Conservation (phyloP, 2,888 invertebrate genomes). For the Macrophya alboannulata region DNA sequence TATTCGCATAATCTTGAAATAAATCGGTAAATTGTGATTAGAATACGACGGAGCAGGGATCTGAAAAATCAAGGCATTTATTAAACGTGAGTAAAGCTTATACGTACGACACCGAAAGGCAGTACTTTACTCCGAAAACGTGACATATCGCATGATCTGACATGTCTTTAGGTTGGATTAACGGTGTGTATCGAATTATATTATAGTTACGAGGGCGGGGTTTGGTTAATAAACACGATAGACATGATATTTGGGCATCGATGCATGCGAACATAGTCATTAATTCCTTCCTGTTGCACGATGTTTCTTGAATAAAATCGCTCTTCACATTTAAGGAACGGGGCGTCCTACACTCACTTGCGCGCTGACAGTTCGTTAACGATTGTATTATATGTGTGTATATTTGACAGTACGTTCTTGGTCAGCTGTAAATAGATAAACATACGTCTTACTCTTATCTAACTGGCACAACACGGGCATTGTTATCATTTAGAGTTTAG, state of each 20-base stretch:
- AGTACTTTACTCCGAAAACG: slow-evolving; percentile 19
- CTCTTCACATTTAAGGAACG: slow-evolving; percentile 27
- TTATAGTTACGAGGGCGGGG: slow-evolving; percentile 33
- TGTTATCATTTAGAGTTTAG: neutral
- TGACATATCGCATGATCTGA: slow-evolving; percentile 56
- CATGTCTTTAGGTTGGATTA: slow-evolving; percentile 54
- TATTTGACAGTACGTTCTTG: neutral
- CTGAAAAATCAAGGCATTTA: slow-evolving; percentile 54
- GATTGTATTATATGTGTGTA: slow-evolving; percentile 1
- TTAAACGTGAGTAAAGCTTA: slow-evolving; percentile 68
- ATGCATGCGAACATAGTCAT: slow-evolving; percentile 27
- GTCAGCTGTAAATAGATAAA: slow-evolving; percentile 37
- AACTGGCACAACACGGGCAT: neutral
- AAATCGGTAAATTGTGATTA: slow-evolving; percentile 35
- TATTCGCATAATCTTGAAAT: slow-evolving; percentile 37
- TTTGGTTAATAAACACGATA: neutral
- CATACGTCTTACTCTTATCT: slow-evolving; percentile 21
- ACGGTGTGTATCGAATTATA: slow-evolving; percentile 30
- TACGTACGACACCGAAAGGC: slow-evolving; percentile 39
- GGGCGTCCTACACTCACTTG: slow-evolving; percentile 47
- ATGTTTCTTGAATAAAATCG: slow-evolving; percentile 23
- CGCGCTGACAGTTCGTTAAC: slow-evolving; percentile 53
- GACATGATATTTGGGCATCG: slow-evolving; percentile 24
- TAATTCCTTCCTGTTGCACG: slow-evolving; percentile 36
- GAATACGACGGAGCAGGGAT: slow-evolving; percentile 59